Evolutionary conservation across 2,888 invertebrate genomes (phyloP), one percentile per base, ranked within the genome.

Genomic region (Drosophila prolongata): DNA sequence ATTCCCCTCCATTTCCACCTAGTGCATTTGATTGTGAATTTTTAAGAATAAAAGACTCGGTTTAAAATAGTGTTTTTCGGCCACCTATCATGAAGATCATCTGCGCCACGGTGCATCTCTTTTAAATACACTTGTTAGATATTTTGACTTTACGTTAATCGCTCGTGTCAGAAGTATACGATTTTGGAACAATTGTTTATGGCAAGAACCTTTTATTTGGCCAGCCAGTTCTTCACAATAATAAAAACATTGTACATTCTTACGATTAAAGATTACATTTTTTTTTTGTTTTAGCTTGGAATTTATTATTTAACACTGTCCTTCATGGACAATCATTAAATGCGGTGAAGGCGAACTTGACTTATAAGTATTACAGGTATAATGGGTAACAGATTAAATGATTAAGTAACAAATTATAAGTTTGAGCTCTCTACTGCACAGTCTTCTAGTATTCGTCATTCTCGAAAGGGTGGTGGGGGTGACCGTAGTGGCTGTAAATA

Each of bases 51-150:
- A 47, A 47, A 6, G 30, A 30, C 2, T 47, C 6, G 0, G 14
- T 11, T 6, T 34, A 30, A 14, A 16, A 11, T 10, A 3, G 10
- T 34, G 11, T 34, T 30, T 34, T 35, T 59, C 95, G 96, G 84
- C 95, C 96, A 37, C 94, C 97, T 50, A 95, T 97, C 91, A 95
- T 98, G 82, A 98, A 98, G 94, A 97, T 98, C 75, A 96, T 98
- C 73, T 98, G 98, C 91, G 98, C 98, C 3, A 98, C 98, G 77
- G 98, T 98, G 27, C 95, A 0, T 19, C 19, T 10, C 75, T 24
- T 16, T 59, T 35, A 19, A 49, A 50, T 42, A 56, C 38, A 84
- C 69, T 58, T 74, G 56, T 69, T 65, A 54, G 66, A 64, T 73
- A 35, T 47, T 69, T 65, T 50, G 62, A 59, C 54, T 87, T 69